Base-by-base conservation (phyloP, 2,888 invertebrate species). In the Agonopterix heracliana region DNA sequence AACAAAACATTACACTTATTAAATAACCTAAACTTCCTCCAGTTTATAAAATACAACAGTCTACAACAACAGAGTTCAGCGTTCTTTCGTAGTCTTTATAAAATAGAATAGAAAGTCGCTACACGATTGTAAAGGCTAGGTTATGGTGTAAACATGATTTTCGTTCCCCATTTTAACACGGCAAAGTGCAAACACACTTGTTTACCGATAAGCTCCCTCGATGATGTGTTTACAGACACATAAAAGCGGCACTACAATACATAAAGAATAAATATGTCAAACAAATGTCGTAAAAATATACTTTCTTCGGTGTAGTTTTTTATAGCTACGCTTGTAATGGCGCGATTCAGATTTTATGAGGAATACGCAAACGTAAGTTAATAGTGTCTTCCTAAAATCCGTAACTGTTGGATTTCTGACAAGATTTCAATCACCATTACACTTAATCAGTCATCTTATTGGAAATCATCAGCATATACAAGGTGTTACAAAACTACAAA, bases 61-160 rank as follows among this genome's bases (percentile, higher is more conserved):
- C 26, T 26, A 26, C 26, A 26, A 26, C 26, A 26, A 26, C 5
- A 26, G 26, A 26, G 26, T 26, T 26, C 7, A 26, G 26, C 26
- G 26, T 26, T 26, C 26, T 7, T 26, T 26, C 26, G 26, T 26
- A 26, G 26, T 26, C 26, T 26, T 26, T 26, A 26, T 26, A 26
- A 52, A 46, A 43, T n/a, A 38, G 41, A 48, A 46, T 43, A 38
- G 40, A 44, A 48, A 49, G 47, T 47, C 17, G 41, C 44, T 47
- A 47, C 47, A 45, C 45, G 34, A 72, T 75, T 74, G 69, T 66
- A 63, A 68, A 74, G 46, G 49, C 49, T 36, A 45, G 41, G 74
- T 74, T 69, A 62, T 68, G 72, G 64, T 57, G 71, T 68, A 73
- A 77, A 77, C 75, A 76, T 64, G 69, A 74, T 72, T 76, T 74